These are phyloP conservation scores for Augochlorella aurata DNA, from an alignment of 2,888 invertebrate species.

Conservation along the genomic window DNA sequence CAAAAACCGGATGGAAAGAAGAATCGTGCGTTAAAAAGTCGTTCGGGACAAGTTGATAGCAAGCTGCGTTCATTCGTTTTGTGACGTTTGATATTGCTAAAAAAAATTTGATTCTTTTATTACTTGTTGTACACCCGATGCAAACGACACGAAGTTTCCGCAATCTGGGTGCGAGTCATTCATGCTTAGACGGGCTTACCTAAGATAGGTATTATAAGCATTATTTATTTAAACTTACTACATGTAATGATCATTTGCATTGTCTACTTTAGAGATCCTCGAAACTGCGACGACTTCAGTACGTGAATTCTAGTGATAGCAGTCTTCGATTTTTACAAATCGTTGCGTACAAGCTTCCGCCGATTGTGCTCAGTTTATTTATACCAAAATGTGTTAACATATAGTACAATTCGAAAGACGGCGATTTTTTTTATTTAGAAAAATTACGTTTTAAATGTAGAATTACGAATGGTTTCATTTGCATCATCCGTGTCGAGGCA, in stretches of 20 bases:
- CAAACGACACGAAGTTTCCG: slow-evolving; percentile 19
- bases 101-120: slow-evolving; percentile 7
- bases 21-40: not conserved
- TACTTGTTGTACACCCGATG: not conserved
- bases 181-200: slow-evolving; percentile 53
- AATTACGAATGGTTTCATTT: not conserved
- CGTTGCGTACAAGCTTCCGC: slow-evolving; percentile 16
- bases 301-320: slow-evolving; percentile 12
- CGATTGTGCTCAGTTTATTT: slow-evolving; percentile 15
- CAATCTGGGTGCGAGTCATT: slow-evolving; percentile 40
- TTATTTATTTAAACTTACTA: slow-evolving; percentile 66
- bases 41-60: slow-evolving; percentile 11
- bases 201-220: slow-evolving; percentile 62
- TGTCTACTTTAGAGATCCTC: slow-evolving; percentile 52
- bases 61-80: slow-evolving; percentile 6
- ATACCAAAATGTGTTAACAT: slow-evolving; percentile 12
- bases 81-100: slow-evolving; percentile 12
- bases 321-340: slow-evolving; percentile 23
- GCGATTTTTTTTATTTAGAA: not conserved
- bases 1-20: slow-evolving; percentile 18
- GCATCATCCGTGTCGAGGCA: not conserved
- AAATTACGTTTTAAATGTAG: not conserved
- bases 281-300: slow-evolving; percentile 30
- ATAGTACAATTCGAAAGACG: slow-evolving; percentile 6
- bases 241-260: slow-evolving; percentile 56